These are phyloP conservation scores for Balaeniceps rex DNA, from an alignment of 2,113 vertebrate species.

Conservation along the genomic window DNA sequence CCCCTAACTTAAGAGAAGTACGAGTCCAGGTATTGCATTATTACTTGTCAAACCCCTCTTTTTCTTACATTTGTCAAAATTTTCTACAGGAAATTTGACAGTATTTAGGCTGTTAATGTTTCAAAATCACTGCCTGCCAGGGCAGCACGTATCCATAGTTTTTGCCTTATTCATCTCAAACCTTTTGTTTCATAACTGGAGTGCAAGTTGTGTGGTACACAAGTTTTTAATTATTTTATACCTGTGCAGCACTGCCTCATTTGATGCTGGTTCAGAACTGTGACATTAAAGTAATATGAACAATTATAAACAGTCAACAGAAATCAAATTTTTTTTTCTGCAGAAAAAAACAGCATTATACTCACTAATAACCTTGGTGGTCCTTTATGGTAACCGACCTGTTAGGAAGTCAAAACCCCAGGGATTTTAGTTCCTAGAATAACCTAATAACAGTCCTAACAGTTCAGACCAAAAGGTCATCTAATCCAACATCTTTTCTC, in stretches of 20 bases:
- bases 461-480: neutral
- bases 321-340: neutral
- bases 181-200: neutral
- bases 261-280: neutral
- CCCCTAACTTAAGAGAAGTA: neutral
- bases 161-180: neutral
- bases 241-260: neutral
- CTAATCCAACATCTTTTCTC: neutral
- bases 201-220: neutral
- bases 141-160: accelerated
- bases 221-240: neutral
- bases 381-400: neutral
- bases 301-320: neutral
- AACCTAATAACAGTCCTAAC: neutral
- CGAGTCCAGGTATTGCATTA: accelerated
- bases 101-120: neutral
- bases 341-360: neutral
- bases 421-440: neutral
- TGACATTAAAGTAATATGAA: neutral
- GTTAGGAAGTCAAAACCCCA: neutral
- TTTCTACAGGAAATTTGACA: neutral
- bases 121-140: neutral
- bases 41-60: neutral
- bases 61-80: neutral
- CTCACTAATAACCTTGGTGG: neutral